These are phyloP conservation scores for Saguinus imperator DNA, from an alignment of 2,113 vertebrate species.

Conservation along the genomic window DNA sequence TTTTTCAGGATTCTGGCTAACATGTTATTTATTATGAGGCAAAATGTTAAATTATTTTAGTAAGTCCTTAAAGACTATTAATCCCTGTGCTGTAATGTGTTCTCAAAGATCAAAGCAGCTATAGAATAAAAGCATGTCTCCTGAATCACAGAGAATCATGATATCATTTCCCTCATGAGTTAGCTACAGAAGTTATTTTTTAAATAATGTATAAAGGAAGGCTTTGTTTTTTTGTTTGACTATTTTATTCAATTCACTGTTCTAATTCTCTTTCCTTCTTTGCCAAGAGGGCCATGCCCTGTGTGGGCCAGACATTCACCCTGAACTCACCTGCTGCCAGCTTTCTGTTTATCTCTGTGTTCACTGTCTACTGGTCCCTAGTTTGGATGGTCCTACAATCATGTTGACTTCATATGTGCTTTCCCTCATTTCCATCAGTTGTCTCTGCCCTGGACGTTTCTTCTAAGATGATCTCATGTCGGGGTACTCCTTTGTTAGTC, in stretches of 20 bases:
- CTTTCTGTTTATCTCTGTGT: neutral
- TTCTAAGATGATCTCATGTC: neutral
- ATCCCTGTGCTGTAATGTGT: neutral
- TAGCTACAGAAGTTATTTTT: neutral
- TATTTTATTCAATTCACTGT: neutral
- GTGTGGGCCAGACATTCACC: neutral
- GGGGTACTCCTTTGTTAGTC: too few relatives aligned
- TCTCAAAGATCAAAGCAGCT: neutral
- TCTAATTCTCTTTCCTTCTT: neutral
- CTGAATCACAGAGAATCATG: neutral
- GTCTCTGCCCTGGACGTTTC: neutral
- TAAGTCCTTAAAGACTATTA: neutral
- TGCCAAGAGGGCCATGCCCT: neutral
- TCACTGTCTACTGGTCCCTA: too few relatives aligned
- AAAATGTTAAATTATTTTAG: neutral
- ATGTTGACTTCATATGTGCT: fast-evolving
- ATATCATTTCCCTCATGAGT: neutral
- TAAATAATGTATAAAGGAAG: neutral
- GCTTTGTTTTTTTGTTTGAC: neutral
- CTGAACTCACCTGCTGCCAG: neutral
- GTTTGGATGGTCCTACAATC: neutral
- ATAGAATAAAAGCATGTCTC: neutral
- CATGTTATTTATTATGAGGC: neutral
- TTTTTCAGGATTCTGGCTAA: neutral
- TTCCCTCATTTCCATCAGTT: neutral